These are phyloP conservation scores for Campylomormyrus numenius DNA, from an alignment of 2,113 vertebrate species.

Conservation along the genomic window DNA sequence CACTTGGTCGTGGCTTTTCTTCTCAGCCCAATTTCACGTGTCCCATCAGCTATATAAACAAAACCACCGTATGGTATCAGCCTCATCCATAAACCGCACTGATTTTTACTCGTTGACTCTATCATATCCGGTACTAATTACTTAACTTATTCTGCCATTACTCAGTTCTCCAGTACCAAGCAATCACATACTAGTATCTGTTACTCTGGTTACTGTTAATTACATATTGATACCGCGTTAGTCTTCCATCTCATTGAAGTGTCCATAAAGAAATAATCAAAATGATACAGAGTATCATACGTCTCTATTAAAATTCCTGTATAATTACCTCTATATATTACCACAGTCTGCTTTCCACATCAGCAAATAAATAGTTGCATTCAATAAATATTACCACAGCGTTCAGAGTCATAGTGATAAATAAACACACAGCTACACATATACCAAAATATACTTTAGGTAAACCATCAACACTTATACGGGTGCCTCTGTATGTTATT, in stretches of 20 bases:
- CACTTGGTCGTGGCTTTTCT: neutral
- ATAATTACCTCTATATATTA: conserved; percentile 10
- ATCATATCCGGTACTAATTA: neutral
- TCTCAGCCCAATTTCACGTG: neutral
- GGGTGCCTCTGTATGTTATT: neutral
- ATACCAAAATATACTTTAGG: neutral
- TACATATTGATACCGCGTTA: neutral
- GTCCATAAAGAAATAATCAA: neutral
- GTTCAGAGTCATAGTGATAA: conserved; percentile 37
- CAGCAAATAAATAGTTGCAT: conserved; percentile 58
- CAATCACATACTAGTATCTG: neutral
- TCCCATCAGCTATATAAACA: neutral
- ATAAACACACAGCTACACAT: conserved; percentile 22
- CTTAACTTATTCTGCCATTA: neutral
- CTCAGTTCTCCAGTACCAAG: neutral
- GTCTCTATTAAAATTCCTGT: conserved; percentile 35
- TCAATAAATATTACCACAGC: conserved; percentile 64
- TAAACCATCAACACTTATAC: neutral
- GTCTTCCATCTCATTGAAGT: neutral
- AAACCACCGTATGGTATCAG: neutral
- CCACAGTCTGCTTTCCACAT: neutral
- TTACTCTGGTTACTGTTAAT: neutral
- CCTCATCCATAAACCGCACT: neutral
- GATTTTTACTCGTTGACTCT: neutral
- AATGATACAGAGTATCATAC: conserved; percentile 31